Evolutionary conservation across 2,888 invertebrate genomes (phyloP).

Genomic region (Nomada hirtipes): DNA sequence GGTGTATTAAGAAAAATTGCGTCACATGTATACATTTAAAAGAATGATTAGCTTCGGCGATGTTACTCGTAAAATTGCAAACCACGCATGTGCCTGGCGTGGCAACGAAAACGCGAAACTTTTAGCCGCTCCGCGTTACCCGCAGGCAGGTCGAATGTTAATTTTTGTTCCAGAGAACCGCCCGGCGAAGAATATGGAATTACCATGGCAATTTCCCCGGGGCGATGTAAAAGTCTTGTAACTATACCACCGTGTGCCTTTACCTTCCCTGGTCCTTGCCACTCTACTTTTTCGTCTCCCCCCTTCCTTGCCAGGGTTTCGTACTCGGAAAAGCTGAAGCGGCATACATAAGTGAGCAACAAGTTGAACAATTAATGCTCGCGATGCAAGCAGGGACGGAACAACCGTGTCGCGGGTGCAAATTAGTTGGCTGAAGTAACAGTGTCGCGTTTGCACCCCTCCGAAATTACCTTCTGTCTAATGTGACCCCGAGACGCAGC

Average conservation of each 20-base stretch:
- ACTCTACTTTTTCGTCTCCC: neutral
- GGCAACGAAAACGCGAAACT: slow-evolving; percentile 22
- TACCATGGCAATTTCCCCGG: slow-evolving; percentile 69
- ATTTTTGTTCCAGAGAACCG: slow-evolving; percentile 64
- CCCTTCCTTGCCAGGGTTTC: neutral
- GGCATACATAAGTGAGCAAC: slow-evolving; percentile 53
- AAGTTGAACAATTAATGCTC: slow-evolving; percentile 61
- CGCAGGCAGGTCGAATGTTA: slow-evolving; percentile 56
- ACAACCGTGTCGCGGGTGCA: slow-evolving; percentile 25
- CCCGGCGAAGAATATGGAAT: slow-evolving; percentile 51
- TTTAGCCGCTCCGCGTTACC: slow-evolving; percentile 11
- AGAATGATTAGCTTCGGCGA: too few relatives aligned
- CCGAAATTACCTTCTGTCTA: slow-evolving; percentile 3
- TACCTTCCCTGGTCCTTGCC: slow-evolving; percentile 8
- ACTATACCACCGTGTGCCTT: slow-evolving; percentile 49
- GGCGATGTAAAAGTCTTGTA: slow-evolving; percentile 67
- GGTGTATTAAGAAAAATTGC: neutral
- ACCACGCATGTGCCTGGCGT: neutral
- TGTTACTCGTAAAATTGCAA: too few relatives aligned
- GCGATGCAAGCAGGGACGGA: slow-evolving; percentile 38
- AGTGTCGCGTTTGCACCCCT: slow-evolving; percentile 4
- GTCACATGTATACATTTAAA: too few relatives aligned
- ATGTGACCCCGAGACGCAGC: neutral
- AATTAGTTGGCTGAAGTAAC: slow-evolving; percentile 18
- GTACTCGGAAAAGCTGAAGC: slow-evolving; percentile 38